Base-by-base conservation (phyloP, 2,797 vertebrate genomes). In the Fistularia tabacaria region DNA sequence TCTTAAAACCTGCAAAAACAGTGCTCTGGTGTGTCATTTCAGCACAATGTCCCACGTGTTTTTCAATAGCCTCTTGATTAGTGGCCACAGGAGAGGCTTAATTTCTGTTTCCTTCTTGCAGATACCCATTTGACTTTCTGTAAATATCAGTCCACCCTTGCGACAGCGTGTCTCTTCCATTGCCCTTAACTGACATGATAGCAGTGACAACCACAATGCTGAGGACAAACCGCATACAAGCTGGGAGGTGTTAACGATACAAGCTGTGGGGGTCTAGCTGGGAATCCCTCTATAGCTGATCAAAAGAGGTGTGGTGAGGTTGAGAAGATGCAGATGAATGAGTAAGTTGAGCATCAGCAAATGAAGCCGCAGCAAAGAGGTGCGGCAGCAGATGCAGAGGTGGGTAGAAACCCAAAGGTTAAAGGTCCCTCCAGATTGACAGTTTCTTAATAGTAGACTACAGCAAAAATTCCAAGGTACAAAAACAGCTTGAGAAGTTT, bases 201-300 rank as follows among this genome's bases (percentile, higher is more conserved):
- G 36, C 46, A 38, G 49, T 49, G 53, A 76, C 59, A 66, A 51
- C 25, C 46, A 75, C 52, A 69, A 65, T 66, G 49, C 66, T 44
- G 57, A 14, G 83, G 10, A 46, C 7, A 48, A 66, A 72, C 84
- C 79, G 66, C 83, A 81, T 36, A 48, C 45, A 50, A 40, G 65
- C 64, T 44, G 65, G 54, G 68, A 43, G 68, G 66, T 62, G 55
- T 71, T 39, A 58, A 13, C 2, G 25, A 25, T 25, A 25, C 25
- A 25, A 25, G 40, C 42, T 38, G 36, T 6, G 37, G 38, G 63
- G 59, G 65, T 58, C 47, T 36, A 40, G 54, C 69, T 74, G 84
- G 87, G 86, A 87, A 87, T 77, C 86, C 74, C 83, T 85, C 59
- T 63, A 49, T 46, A 45, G 0, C 51, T 76, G 59, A 78, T 67